A percentile compares a stretch with the other conserved stretches of the same genome.
These are phyloP conservation scores for Melipona beecheii DNA, from an alignment of 2,888 invertebrate species.

Conservation along the genomic window DNA sequence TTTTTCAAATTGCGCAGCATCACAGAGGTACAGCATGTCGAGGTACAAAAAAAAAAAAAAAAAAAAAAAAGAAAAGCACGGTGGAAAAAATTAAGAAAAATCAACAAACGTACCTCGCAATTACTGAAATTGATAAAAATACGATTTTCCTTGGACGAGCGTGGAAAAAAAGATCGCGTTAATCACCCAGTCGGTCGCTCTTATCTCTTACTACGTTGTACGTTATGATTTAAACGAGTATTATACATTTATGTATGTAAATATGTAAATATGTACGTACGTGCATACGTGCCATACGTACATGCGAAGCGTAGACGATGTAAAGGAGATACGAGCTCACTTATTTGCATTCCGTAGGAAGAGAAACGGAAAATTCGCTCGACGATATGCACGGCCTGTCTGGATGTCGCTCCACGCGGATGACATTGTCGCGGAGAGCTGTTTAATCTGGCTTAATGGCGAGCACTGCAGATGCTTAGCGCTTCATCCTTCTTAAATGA, in stretches of 20 bases:
- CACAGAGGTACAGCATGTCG: too few species aligned
- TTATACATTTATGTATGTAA: background rate
- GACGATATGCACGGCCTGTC: background rate
- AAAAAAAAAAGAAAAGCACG: too few species aligned
- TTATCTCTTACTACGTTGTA: background rate
- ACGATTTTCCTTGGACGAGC: background rate
- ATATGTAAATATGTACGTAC: too few species aligned
- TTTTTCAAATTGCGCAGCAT: too few species aligned
- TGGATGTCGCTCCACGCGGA: background rate
- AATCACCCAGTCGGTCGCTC: background rate
- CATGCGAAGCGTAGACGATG: background rate
- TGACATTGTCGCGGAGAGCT: slow-evolving; percentile 24
- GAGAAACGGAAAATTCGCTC: slow-evolving; percentile 3
- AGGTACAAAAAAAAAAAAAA: background rate
- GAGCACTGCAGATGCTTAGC: slow-evolving; percentile 40
- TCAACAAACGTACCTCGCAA: background rate
- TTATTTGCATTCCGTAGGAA: background rate
- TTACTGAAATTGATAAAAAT: background rate
- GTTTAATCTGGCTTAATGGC: slow-evolving; percentile 51
- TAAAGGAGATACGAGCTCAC: background rate
- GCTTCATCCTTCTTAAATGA: slow-evolving; percentile 37
- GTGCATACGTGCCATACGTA: background rate
- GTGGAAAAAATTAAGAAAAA: background rate
- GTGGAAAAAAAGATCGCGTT: background rate
- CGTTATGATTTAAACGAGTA: background rate